A percentile compares a stretch with the other conserved stretches of the same genome.
phyloP scores from a whole-genome alignment of 2,113 vertebrate genomes.

The Ceyx melanurus region DNA sequence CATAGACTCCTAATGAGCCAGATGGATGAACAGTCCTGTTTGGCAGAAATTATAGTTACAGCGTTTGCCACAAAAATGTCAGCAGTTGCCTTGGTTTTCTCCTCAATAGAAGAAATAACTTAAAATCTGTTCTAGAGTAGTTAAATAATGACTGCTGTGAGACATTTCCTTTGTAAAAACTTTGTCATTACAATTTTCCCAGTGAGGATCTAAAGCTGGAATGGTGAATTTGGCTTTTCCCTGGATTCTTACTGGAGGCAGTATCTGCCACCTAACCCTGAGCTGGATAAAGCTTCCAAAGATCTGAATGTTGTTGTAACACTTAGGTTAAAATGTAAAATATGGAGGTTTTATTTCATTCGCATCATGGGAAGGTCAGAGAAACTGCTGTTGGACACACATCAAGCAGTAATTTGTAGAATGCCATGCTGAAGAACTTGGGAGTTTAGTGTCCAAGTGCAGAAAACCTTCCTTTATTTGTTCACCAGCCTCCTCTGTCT shows the following conservation, averaged over 20 bases:
- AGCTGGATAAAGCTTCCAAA: not conserved
- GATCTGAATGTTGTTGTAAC: not conserved
- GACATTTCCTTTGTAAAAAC: not conserved
- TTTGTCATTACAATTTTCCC: rapidly evolving
- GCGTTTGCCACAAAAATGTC: not conserved
- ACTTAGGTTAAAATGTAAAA: not conserved
- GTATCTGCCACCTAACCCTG: not conserved
- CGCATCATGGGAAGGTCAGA: not conserved
- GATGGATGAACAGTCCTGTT: constrained; percentile 21
- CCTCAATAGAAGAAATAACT: not conserved
- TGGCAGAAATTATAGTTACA: not conserved
- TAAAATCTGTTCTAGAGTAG: not conserved
- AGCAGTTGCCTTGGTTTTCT: not conserved
- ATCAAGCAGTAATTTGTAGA: not conserved
- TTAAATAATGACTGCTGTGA: not conserved
- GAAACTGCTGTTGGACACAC: not conserved
- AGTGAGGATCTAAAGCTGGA: not conserved
- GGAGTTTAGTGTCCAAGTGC: not conserved
- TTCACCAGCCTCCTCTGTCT: not conserved
- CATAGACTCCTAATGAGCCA: not conserved
- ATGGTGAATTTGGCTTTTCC: not conserved
- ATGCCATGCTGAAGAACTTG: not conserved
- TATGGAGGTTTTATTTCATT: not conserved
- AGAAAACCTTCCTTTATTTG: not conserved
- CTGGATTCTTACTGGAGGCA: not conserved